Percentiles rank a stretch among this genome's conserved stretches.
These are phyloP conservation scores for Synaphobranchus kaupii DNA, from an alignment of 2,797 vertebrate genomes.

Conservation along the genomic window DNA sequence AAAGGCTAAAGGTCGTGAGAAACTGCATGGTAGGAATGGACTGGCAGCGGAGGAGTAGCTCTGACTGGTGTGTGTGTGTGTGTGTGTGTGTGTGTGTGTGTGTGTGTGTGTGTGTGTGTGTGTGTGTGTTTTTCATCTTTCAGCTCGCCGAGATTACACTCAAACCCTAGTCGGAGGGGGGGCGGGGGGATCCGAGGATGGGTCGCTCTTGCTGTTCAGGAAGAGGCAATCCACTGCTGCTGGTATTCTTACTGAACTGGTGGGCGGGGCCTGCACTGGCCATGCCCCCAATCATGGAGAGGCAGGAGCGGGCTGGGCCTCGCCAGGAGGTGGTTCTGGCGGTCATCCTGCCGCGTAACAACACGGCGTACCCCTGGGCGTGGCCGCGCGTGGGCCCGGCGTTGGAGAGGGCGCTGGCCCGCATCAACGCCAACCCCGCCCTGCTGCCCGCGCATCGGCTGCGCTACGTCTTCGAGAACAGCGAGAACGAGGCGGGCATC, in stretches of 20 bases:
- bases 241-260: constrained; percentile 43
- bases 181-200: constrained; percentile 37
- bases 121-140: constrained; percentile 36
- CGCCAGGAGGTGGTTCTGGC: constrained; percentile 77
- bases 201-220: constrained; percentile 47
- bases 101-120: background rate
- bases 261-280: background rate
- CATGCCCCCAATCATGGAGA: constrained; percentile 12
- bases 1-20: constrained; percentile 2
- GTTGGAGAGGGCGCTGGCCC: constrained; percentile 69
- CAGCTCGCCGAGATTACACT: constrained; percentile 41
- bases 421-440: constrained; percentile 65
- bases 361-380: constrained; percentile 89
- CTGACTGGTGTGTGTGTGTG: no score
- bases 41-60: background rate
- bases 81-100: no score
- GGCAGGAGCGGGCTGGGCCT: constrained; percentile 21
- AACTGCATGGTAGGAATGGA: background rate
- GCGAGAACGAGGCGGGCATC: constrained; percentile 76
- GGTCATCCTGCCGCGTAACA: constrained; percentile 80
- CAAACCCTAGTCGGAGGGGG: constrained; percentile 28
- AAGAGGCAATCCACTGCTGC: constrained; percentile 39
- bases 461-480: constrained; percentile 75
- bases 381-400: constrained; percentile 90
- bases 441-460: constrained; percentile 73